phyloP scores from a whole-genome alignment of 2,797 vertebrate species.

The Agapornis canus region DNA sequence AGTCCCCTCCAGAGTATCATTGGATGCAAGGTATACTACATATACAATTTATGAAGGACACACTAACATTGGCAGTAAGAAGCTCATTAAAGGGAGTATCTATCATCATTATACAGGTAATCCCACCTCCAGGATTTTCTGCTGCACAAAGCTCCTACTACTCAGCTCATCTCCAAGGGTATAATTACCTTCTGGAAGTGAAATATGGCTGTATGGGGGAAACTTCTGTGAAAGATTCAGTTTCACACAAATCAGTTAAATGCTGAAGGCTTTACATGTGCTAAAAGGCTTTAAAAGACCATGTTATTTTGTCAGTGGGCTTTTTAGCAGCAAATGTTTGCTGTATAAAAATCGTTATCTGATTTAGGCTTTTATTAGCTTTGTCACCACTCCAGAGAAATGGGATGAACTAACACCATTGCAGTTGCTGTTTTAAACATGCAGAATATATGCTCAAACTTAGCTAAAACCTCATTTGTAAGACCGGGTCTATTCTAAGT shows the following conservation, averaged over 20 bases:
- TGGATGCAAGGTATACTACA: neutral
- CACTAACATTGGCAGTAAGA: neutral
- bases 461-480: neutral
- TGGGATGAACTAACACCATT: neutral
- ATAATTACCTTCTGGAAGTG: slow-evolving; percentile 34
- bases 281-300: slow-evolving; percentile 27
- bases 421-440: neutral
- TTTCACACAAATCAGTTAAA: neutral
- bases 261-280: neutral
- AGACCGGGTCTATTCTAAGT: neutral
- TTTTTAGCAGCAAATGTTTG: neutral
- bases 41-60: slow-evolving; percentile 13
- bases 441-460: neutral
- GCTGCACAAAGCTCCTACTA: neutral
- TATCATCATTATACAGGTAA: slow-evolving; percentile 4
- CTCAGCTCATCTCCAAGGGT: neutral
- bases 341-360: slow-evolving; percentile 10
- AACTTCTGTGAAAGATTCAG: neutral
- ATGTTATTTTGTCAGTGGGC: neutral
- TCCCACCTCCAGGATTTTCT: slow-evolving; percentile 38
- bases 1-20: neutral
- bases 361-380: slow-evolving; percentile 22
- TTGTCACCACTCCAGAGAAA: slow-evolving; percentile 8
- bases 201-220: neutral
- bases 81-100: neutral